These are phyloP conservation scores for Colletes latitarsis DNA, from an alignment of 1,140 invertebrate genomes.

Conservation along the genomic window DNA sequence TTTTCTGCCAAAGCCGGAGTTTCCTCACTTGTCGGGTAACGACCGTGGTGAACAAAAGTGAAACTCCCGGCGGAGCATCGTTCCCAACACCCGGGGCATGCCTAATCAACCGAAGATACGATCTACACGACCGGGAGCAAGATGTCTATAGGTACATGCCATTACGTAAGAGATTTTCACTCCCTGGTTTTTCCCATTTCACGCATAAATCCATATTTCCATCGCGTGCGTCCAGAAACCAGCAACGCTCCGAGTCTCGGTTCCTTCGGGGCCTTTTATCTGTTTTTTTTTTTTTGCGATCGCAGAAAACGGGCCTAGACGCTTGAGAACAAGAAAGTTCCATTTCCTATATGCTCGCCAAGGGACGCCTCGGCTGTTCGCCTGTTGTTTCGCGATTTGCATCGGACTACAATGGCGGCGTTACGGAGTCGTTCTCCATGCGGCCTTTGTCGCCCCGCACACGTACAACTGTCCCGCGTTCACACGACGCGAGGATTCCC, in stretches of 20 bases:
- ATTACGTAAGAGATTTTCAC: conserved; percentile 52
- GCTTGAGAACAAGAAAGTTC: conserved; percentile 51
- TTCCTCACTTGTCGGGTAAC: conserved; percentile 2
- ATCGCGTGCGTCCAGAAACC: not conserved
- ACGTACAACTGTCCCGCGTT: conserved; percentile 60
- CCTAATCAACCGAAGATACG: conserved; percentile 51
- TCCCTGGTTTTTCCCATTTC: not conserved
- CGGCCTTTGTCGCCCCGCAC: conserved; percentile 39
- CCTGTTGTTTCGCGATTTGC: conserved; percentile 50
- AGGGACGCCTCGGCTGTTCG: conserved; percentile 7
- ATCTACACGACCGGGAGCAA: conserved; percentile 29
- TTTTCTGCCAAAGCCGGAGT: not conserved
- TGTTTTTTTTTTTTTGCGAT: conserved; percentile 34
- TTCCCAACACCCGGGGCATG: conserved; percentile 24
- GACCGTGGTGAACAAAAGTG: conserved; percentile 48
- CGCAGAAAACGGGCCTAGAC: conserved; percentile 25
- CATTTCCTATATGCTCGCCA: conserved; percentile 40
- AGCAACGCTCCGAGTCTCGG: too few relatives aligned
- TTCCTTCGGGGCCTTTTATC: conserved; percentile 21
- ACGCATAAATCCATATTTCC: not conserved
- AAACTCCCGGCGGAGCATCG: conserved; percentile 45
- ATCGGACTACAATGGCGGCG: conserved; percentile 47
- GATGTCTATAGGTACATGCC: not conserved
- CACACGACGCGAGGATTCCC: conserved; percentile 66
- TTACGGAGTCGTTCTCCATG: conserved; percentile 32